Evolutionary conservation across 2,888 invertebrate species (phyloP), one percentile per base, ranked within the genome.

Genomic region (Lissocephala sabroskyi): DNA sequence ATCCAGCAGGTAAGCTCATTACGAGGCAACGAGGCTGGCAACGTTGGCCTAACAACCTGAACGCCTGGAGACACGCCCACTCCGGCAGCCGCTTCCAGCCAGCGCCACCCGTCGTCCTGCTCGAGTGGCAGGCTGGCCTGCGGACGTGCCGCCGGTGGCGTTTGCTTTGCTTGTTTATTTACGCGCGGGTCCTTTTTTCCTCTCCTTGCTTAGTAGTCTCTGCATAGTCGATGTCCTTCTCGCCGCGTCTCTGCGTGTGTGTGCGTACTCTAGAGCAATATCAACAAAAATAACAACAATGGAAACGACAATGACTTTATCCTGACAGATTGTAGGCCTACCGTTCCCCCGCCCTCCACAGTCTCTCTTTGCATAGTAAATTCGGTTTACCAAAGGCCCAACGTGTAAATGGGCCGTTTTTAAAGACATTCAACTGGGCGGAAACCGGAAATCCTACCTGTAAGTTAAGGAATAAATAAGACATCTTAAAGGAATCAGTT

Each of bases 131-230:
- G 3, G 23, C 4, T 3, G 23, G 7, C 23, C 53, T 33, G 55
- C 56, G 68, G 76, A 76, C 60, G 59, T 73, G 74, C 65, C 62
- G 60, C 56, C 62, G 65, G 57, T 57, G 53, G 53, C 65, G 55
- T 73, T 75, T 76, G 58, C 75, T 71, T 59, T 53, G 59, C 59
- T 75, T 67, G 53, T 68, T 71, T 71, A 68, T 73, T 71, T 75
- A 47, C 48, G 7, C 23, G 63, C 53, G 56, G 36, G 56, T 61
- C 58, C 45, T 35, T 52, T 54, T 43, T 50, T 37, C 47, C 33
- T 23, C 23, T 23, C 7, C 23, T n/a, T 23, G 23, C 23, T 7
- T 5, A 23, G 23, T 23, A 23, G 30, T 23, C 7, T 7, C n/a
- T 23, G 23, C 23, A 3, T 5, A 23, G 23, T 23, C 3, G n/a